Evolutionary conservation across 2,113 vertebrate genomes (phyloP), one percentile per base, ranked within the genome.

Genomic region (Rhombomys opimus): DNA sequence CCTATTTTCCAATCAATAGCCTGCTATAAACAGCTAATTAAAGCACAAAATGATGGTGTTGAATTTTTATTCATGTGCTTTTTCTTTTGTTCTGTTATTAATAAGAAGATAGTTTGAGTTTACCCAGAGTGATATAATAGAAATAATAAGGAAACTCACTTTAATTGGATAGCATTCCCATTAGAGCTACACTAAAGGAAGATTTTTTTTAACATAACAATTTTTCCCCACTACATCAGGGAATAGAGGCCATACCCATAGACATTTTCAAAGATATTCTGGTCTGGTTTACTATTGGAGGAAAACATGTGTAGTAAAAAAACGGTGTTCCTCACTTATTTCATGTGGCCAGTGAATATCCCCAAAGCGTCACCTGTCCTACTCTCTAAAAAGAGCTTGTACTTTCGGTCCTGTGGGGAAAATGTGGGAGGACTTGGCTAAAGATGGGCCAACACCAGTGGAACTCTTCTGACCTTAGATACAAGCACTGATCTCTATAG

Each of bases 21-120:
- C 41, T 63, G 94, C 68, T 91, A 12, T 80, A 90, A 95, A 68
- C 38, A 92, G 30, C 67, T 73, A 72, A 93, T 87, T 70, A 97
- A 73, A 54, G 22, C 57, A 73, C 65, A 93, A 6, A 82, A 23
- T 41, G 35, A 35, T 73, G 38, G 17, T 75, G 15, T 30, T 95
- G 50, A 89, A 84, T 78, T 95, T 87, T 94, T 88, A 61, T 61
- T 65, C 89, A 2, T 88, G 0, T 46, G 12, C n/a, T 61, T 77
- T 77, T 23, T 54, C 80, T 72, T 81, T 68, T 61, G 23, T 87
- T 6, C 1, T 63, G 15, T 86, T 86, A 63, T 82, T 96, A 93
- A 93, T 59, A 46, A 41, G 54, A 93, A 89, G 72, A 75, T 15
- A 15, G 67, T 93, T 89, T 61, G 8, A 72, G 95, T 92, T 93